A percentile compares a stretch with the other conserved stretches of the same genome.
Conservation (phyloP, 2,888 invertebrate species). For the Syrphus vitripennis region DNA sequence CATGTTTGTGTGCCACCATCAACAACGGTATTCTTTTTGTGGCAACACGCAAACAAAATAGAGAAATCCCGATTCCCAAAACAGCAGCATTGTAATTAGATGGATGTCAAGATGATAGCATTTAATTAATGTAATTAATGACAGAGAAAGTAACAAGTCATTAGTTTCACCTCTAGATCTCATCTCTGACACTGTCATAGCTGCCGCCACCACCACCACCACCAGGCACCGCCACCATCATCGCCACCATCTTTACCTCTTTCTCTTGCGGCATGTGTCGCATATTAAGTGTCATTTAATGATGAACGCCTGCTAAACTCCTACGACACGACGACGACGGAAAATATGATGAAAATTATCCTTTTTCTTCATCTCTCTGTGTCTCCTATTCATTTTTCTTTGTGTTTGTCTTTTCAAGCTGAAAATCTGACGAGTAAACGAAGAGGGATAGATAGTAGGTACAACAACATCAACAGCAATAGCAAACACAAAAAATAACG, state of each 20-base stretch:
- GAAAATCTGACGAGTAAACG: conserved; percentile 51
- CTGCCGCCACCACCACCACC: background rate
- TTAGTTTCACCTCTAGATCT: conserved; percentile 64
- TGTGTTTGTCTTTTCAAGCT: conserved; percentile 15
- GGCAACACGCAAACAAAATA: conserved; percentile 42
- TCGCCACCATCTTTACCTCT: conserved; percentile 26
- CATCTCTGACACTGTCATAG: conserved; percentile 11
- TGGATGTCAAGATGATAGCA: conserved; percentile 65
- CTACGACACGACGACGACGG: background rate
- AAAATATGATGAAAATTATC: conserved; percentile 64
- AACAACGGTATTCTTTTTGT: conserved; percentile 44
- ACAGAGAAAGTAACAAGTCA: conserved; percentile 67
- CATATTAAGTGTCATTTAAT: conserved; percentile 64
- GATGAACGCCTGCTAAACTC: conserved; percentile 9
- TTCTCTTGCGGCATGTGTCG: conserved; percentile 43
- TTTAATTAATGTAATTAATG: conserved; percentile 69
- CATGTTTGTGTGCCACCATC: background rate
- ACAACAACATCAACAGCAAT: background rate
- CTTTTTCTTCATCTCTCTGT: background rate
- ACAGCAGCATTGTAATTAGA: conserved; percentile 49
- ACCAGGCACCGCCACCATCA: conserved; percentile 13
- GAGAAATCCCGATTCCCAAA: conserved; percentile 6
- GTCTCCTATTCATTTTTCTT: background rate
- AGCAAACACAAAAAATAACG: conserved; percentile 10
- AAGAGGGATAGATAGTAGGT: background rate